Evolutionary conservation across 2,888 invertebrate genomes (phyloP), one percentile per base, ranked within the genome.

Genomic region (Macropis europaea): DNA sequence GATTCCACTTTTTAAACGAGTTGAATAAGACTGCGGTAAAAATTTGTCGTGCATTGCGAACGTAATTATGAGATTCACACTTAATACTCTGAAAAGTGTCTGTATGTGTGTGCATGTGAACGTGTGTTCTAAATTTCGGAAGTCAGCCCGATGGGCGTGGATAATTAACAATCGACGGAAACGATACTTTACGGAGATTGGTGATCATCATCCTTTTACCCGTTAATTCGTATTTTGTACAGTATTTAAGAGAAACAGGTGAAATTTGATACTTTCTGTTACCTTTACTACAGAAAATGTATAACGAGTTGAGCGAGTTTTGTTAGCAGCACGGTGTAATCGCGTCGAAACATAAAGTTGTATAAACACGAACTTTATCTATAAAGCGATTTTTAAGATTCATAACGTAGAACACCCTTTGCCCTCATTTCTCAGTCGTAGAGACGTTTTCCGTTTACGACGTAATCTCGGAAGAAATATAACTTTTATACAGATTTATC

Each of bases 201-300:
- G n/a, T 34, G 13, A 34, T 13, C 9, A 13, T 2, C 38, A 28
- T 26, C 9, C 7, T 17, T 32, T 53, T 15, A 17, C 13, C 15
- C n/a, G 32, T n/a, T 22, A 52, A 72, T 47, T 64, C 32, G 38
- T 71, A 72, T 71, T 72, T 72, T 72, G 72, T 72, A 72, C 66
- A 73, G 59, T 72, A 72, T 72, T 56, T 66, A 43, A 72, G 32
- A 61, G 43, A 40, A 45, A 43, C 36, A 28, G 7, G 38, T 43
- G 43, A 38, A 72, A 67, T 73, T 61, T 56, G 17, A 56, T 61
- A 66, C 34, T 48, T 71, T 47, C 38, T 15, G 17, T 43, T 61
- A 26, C 50, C 47, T 61, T 66, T 66, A 32, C 36, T 56, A 61
- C 19, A 40, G 17, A 47, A 50, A 36, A 3, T 40, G 26, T n/a